Percentiles rank a stretch among this genome's conserved stretches.
Conservation (phyloP, 1,140 invertebrate species). For the Nylanderia fulva region DNA sequence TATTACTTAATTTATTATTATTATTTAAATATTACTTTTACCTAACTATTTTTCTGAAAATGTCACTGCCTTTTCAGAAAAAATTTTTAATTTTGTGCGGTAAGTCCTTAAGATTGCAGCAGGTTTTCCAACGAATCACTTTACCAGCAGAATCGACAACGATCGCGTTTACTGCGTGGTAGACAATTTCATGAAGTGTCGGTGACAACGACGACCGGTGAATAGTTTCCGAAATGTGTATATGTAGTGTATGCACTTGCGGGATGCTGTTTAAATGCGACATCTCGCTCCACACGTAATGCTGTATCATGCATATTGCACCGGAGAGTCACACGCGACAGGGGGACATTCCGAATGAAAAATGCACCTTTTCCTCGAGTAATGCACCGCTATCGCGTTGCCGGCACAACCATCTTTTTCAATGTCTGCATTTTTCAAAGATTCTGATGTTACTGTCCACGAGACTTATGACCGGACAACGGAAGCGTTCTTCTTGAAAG, state of each 20-base stretch:
- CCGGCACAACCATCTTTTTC: constrained; percentile 45
- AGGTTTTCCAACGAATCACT: not conserved
- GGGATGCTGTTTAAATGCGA: constrained; percentile 28
- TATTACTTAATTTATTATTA: too few relatives aligned
- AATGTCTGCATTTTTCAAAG: constrained; percentile 56
- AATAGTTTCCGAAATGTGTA: constrained; percentile 27
- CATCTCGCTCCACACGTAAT: constrained; percentile 10
- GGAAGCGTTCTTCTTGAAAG: constrained; percentile 33
- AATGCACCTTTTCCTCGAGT: constrained; percentile 37
- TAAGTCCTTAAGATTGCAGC: not conserved
- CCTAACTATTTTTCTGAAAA: too few relatives aligned
- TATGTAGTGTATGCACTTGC: not conserved
- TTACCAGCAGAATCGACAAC: constrained; percentile 8
- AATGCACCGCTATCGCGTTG: constrained; percentile 42
- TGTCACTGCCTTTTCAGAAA: not conserved
- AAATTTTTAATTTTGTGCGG: not conserved
- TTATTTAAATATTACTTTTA: too few relatives aligned
- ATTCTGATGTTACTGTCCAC: constrained; percentile 53
- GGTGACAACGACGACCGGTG: constrained; percentile 11
- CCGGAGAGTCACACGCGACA: not conserved
- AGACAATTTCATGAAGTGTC: constrained; percentile 56
- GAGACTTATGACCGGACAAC: constrained; percentile 38
- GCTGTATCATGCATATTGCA: constrained; percentile 46
- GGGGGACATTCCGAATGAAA: constrained; percentile 27
- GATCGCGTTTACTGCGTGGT: constrained; percentile 14